Base-by-base conservation (phyloP, 2,888 invertebrate genomes). In the Leucoma salicis region DNA sequence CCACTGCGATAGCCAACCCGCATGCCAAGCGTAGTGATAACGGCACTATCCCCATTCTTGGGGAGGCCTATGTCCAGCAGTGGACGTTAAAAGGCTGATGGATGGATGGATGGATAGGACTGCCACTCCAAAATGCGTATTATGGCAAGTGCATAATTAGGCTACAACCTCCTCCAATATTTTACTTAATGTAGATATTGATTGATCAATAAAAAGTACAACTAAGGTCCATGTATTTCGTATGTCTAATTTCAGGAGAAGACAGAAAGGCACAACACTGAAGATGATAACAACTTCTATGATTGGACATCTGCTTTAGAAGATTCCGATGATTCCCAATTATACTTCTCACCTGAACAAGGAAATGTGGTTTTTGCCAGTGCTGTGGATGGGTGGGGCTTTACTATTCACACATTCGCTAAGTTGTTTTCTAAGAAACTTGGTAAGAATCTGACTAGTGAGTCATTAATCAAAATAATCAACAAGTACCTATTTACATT, bases 341-440 rank as follows among this genome's bases (percentile, higher is more conserved):
- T 97, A n/a, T 98, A 97, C 76, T 99, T 99, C 78, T 94, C 95
- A 0, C 99, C 99, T 0, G 95, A 95, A 58, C 93, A 92, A 63
- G 98, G 98, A 11, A 99, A 99, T 91, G 99, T 99, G 0, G 92
- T 99, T 3, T 99, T 99, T 89, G 95, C 96, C 1, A 97, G 98
- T 72, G 99, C 99, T 11, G 91, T 95, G 7, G 98, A 99, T 84
- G 98, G 99, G 5, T 99, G 99, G 98, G 91, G 90, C 10, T 92
- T 91, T 82, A 93, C 95, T 8, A 90, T 95, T 1, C 90, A 91
- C 18, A 94, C 96, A 65, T 99, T 99, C 90, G 96, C 96, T 0
- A 91, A 91, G 62, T 90, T 96, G 27, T 96, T 94, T 69, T 91
- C 94, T 0, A 82, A 91, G 10, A 96, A 95, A 83, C 84, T 96